phyloP scores from a whole-genome alignment of 2,888 invertebrate genomes.

The Tanytarsus gracilentus region DNA sequence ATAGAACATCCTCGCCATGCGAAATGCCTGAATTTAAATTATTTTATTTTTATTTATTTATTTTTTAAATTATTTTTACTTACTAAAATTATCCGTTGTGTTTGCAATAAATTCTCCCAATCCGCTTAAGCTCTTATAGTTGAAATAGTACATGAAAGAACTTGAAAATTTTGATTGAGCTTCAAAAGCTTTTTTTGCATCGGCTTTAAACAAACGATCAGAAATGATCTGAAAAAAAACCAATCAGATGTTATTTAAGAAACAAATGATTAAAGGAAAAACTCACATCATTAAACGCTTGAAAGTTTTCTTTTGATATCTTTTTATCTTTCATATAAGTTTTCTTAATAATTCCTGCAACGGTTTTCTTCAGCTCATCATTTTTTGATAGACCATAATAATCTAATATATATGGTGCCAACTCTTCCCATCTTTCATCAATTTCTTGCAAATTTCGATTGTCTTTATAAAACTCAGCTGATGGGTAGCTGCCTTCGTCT shows the following conservation, averaged over 20 bases:
- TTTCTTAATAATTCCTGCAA: slow-evolving; percentile 48
- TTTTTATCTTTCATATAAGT: slow-evolving; percentile 49
- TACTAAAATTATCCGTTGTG: slow-evolving; percentile 43
- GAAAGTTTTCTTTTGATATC: slow-evolving; percentile 46
- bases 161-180: slow-evolving; percentile 52
- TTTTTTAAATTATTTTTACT: slow-evolving; percentile 39
- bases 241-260: background rate
- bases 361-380: slow-evolving; percentile 40
- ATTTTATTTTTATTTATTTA: background rate
- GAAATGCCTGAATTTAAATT: slow-evolving; percentile 47
- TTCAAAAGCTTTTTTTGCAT: slow-evolving; percentile 52
- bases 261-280: slow-evolving; percentile 39
- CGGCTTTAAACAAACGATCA: slow-evolving; percentile 54
- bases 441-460: slow-evolving; percentile 45
- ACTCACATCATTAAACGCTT: slow-evolving; percentile 31
- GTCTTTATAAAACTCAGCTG: slow-evolving; percentile 43
- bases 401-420: slow-evolving; percentile 50
- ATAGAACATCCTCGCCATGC: slow-evolving; percentile 53
- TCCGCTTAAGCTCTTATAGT: slow-evolving; percentile 51
- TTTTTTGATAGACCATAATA: slow-evolving; percentile 51
- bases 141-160: slow-evolving; percentile 57
- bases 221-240: slow-evolving; percentile 47
- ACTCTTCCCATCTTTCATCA: slow-evolving; percentile 49
- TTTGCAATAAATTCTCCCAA: slow-evolving; percentile 48
- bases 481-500: slow-evolving; percentile 67